Percentiles rank a stretch among this genome's conserved stretches.
Conservation (phyloP, 1,140 invertebrate species). For the Goniozus legneri region DNA sequence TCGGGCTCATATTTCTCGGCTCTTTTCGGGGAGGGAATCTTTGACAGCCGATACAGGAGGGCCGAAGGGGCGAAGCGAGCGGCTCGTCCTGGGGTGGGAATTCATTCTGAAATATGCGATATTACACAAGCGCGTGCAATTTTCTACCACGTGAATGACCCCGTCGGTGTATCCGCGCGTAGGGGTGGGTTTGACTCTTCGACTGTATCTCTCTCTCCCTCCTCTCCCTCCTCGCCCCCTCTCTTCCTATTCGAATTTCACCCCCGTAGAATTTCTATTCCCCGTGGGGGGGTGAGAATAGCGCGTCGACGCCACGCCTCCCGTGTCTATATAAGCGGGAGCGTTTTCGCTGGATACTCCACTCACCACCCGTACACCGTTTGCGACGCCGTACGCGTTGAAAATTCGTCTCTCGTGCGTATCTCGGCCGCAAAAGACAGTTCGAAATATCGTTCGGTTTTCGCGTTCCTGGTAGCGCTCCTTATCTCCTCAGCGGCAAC, state of each 20-base stretch:
- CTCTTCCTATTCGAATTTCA: slow-evolving; percentile 12
- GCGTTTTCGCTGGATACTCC: slow-evolving; percentile 22
- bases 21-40: too few relatives aligned
- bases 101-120: slow-evolving; percentile 7
- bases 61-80: not conserved
- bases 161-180: not conserved
- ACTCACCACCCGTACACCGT: slow-evolving; percentile 30
- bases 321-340: slow-evolving; percentile 41
- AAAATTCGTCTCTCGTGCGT: slow-evolving; percentile 6
- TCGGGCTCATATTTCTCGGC: too few relatives aligned
- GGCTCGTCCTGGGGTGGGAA: slow-evolving; percentile 3
- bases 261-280: too few relatives aligned
- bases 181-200: too few relatives aligned
- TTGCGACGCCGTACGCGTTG: slow-evolving; percentile 8
- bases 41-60: too few relatives aligned
- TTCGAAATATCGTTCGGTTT: not conserved
- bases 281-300: slow-evolving; percentile 25
- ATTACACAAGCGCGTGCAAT: not conserved
- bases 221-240: slow-evolving; percentile 12
- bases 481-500: not conserved
- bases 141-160: not conserved
- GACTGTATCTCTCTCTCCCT: slow-evolving; percentile 2
- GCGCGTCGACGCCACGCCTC: slow-evolving; percentile 40
- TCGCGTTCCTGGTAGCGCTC: not conserved
- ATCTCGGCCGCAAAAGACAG: slow-evolving; percentile 3